Conservation (phyloP, 2,888 invertebrate species). For the Alcis repandata region DNA sequence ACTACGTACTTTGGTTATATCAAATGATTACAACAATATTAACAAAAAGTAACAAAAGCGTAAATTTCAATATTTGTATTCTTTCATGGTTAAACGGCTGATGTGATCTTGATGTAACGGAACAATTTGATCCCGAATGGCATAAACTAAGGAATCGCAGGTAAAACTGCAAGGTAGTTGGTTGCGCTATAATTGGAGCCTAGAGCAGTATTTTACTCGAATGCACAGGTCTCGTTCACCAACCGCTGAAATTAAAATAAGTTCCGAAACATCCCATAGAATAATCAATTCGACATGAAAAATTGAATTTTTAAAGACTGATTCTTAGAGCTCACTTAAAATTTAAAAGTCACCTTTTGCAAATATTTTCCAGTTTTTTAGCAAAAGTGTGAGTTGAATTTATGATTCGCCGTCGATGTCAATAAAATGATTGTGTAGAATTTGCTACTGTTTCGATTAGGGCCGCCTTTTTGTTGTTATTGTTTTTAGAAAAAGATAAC, state of each 20-base stretch:
- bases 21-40: too few species aligned
- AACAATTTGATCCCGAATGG: too few species aligned
- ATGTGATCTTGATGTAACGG: too few species aligned
- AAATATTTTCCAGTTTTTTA: not conserved
- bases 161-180: too few species aligned
- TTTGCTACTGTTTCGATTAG: slow-evolving; percentile 19
- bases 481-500: slow-evolving; percentile 15
- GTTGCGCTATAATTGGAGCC: not conserved
- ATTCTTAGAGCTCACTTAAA: not conserved
- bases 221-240: not conserved
- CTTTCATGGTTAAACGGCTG: too few species aligned
- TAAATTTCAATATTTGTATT: too few species aligned
- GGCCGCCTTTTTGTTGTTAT: slow-evolving; percentile 9
- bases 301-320: slow-evolving; percentile 23
- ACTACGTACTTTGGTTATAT: too few species aligned
- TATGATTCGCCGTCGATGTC: not conserved
- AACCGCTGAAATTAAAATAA: not conserved
- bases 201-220: not conserved
- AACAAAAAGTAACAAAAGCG: too few species aligned
- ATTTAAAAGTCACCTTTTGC: not conserved
- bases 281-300: slow-evolving; percentile 19
- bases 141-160: too few species aligned
- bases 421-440: slow-evolving; percentile 12
- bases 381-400: slow-evolving; percentile 2
- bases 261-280: not conserved